phyloP scores from a whole-genome alignment of 1,140 invertebrate genomes.

The Hyphantria cunea region DNA sequence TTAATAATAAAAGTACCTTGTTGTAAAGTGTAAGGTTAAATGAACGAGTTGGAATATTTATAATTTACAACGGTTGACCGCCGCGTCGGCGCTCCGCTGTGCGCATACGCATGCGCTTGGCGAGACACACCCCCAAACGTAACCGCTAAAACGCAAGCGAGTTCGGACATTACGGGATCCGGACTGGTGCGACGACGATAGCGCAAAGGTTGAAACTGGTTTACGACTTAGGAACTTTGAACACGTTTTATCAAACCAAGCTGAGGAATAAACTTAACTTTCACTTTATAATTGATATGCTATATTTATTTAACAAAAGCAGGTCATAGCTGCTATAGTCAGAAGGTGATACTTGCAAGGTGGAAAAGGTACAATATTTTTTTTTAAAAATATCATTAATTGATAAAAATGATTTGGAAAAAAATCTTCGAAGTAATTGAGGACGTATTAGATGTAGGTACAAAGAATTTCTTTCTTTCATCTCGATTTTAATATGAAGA shows the following conservation, averaged over 20 bases:
- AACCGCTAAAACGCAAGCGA: slow-evolving; percentile 23
- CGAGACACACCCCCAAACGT: slow-evolving; percentile 33
- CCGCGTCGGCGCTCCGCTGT: neutral
- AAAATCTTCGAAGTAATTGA: no score
- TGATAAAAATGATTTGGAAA: no score
- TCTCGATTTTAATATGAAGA: no score
- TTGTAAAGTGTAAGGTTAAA: no score
- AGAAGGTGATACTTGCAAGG: neutral
- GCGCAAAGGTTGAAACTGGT: slow-evolving; percentile 3
- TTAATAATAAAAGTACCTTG: no score
- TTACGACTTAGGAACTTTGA: slow-evolving; percentile 4
- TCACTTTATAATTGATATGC: neutral
- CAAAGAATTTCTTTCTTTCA: no score
- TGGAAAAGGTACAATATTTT: no score
- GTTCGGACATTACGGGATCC: slow-evolving; percentile 24
- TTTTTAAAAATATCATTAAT: no score
- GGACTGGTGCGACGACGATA: neutral
- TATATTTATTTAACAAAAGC: neutral
- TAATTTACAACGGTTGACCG: no score
- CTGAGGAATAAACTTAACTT: neutral
- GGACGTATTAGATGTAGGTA: no score
- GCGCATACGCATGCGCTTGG: neutral
- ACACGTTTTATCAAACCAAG: slow-evolving; percentile 1
- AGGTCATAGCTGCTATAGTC: neutral
- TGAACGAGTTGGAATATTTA: no score